Conservation (phyloP, 2,888 invertebrate genomes). For the Tubulanus polymorphus region DNA sequence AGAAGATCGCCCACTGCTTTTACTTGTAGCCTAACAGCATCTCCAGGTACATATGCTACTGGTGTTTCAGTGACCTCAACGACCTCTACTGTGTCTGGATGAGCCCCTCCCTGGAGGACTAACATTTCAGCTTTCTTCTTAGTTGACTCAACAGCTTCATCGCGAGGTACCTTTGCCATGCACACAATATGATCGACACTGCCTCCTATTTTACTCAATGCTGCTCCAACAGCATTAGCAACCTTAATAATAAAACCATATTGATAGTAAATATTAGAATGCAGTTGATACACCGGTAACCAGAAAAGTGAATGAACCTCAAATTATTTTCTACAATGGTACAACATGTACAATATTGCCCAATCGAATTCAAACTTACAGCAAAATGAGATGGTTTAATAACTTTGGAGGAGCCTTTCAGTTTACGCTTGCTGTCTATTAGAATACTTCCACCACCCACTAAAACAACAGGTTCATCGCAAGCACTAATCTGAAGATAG, state of each 20-base stretch:
- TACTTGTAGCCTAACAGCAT: conserved; percentile 35
- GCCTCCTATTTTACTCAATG: conserved; percentile 40
- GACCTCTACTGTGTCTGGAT: conserved; percentile 7
- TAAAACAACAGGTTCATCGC: conserved; percentile 33
- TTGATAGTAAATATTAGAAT: no score
- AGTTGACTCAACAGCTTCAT: conserved; percentile 15
- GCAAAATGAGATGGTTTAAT: conserved; percentile 14
- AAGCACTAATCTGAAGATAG: conserved; percentile 21
- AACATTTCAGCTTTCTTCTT: background rate
- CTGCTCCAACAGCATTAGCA: conserved; percentile 50
- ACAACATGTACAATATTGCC: no score
- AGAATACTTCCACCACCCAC: conserved; percentile 45
- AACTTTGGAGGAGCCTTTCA: conserved; percentile 11
- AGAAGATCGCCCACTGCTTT: conserved; percentile 38
- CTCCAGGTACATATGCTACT: conserved; percentile 40
- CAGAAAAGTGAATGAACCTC: no score
- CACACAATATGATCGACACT: conserved; percentile 30
- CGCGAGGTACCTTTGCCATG: conserved; percentile 23
- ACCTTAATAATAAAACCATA: no score
- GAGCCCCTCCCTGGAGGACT: conserved; percentile 1
- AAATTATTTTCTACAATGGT: no score
- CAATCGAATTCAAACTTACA: conserved; percentile 2
- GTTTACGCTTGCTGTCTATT: conserved; percentile 20
- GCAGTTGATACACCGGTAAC: no score
- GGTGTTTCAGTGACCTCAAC: conserved; percentile 26